Conservation (phyloP, 2,797 vertebrate species). For the Myotis pilosus region DNA sequence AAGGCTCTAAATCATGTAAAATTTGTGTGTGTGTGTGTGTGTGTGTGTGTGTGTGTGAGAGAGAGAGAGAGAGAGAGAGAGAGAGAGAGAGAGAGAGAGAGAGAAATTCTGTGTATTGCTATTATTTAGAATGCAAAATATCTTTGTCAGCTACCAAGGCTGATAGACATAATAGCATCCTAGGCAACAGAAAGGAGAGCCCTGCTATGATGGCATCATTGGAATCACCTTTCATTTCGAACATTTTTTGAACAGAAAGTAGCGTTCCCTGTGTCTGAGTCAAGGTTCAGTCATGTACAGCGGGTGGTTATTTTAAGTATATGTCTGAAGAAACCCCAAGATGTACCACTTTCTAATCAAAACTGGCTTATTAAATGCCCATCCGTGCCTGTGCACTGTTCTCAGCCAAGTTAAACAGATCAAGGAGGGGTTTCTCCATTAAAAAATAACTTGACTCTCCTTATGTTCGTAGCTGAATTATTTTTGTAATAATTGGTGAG, state of each 20-base stretch:
- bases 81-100: no score
- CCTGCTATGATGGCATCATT: fast-evolving
- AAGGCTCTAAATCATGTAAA: conserved; percentile 6
- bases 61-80: no score
- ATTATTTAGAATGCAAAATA: background rate
- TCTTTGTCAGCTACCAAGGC: background rate
- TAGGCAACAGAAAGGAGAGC: background rate
- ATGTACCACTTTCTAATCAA: background rate
- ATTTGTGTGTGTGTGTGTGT: background rate
- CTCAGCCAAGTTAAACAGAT: background rate
- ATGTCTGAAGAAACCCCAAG: background rate
- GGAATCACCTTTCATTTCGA: background rate
- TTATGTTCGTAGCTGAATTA: background rate
- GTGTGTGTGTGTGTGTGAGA: no score
- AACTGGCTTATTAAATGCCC: background rate
- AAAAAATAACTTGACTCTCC: background rate
- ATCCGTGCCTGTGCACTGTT: background rate
- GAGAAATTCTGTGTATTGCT: background rate
- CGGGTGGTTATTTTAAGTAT: background rate
- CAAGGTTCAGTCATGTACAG: background rate
- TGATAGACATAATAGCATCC: background rate
- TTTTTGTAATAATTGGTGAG: background rate
- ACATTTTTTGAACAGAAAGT: background rate
- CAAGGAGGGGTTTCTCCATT: background rate
- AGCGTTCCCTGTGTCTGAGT: background rate